Evolutionary conservation across 1,140 invertebrate genomes (phyloP).

Genomic region (Charaxes varanes): DNA sequence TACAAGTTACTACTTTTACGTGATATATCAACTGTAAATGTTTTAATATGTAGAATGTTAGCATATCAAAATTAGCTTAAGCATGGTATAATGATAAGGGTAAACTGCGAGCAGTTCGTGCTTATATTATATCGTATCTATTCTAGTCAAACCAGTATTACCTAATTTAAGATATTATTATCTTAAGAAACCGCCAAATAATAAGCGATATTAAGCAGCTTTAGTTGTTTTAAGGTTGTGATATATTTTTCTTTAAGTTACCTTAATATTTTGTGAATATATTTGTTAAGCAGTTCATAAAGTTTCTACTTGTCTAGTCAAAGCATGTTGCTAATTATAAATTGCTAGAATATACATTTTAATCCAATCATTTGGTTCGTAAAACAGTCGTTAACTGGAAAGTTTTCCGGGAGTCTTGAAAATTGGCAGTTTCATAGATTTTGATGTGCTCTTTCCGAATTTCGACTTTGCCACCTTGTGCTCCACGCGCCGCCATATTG

Average conservation of each 20-base stretch:
- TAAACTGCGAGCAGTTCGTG: slow-evolving; percentile 12
- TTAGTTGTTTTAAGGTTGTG: slow-evolving; percentile 50
- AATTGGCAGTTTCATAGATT: too few relatives aligned
- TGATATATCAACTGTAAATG: slow-evolving; percentile 26
- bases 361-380: too few relatives aligned
- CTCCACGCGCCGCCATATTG: too few relatives aligned
- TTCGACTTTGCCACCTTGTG: too few relatives aligned
- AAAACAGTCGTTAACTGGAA: too few relatives aligned
- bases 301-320: too few relatives aligned
- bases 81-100: slow-evolving; percentile 7
- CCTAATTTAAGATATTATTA: slow-evolving; percentile 15
- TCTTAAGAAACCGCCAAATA: slow-evolving; percentile 32
- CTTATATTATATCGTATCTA: slow-evolving; percentile 3
- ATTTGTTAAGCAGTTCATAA: too few relatives aligned
- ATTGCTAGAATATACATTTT: too few relatives aligned
- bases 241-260: slow-evolving; percentile 30
- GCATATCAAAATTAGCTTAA: slow-evolving; percentile 36
- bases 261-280: slow-evolving; percentile 18
- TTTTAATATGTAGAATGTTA: slow-evolving; percentile 22
- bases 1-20: slow-evolving; percentile 27
- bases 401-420: too few relatives aligned
- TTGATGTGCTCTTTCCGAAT: too few relatives aligned
- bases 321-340: too few relatives aligned
- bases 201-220: slow-evolving; percentile 28
- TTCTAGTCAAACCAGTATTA: slow-evolving; percentile 35